These are phyloP conservation scores for Catagonus wagneri DNA, from an alignment of 2,113 vertebrate species.

Conservation along the genomic window DNA sequence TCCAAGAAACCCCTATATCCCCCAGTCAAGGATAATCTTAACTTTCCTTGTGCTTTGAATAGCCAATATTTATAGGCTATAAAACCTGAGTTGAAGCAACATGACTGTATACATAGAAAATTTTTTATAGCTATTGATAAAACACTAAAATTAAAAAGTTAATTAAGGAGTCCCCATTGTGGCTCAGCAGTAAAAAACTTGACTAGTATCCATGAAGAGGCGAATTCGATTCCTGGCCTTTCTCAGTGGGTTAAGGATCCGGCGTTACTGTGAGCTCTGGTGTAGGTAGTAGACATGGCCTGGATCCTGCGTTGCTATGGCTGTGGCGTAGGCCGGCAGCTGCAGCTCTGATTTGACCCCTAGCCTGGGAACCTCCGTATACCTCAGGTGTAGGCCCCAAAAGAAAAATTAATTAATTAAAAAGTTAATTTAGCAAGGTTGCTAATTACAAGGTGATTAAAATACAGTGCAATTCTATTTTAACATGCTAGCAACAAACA, in stretches of 20 bases:
- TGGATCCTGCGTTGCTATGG: too few relatives aligned
- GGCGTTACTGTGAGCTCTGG: too few relatives aligned
- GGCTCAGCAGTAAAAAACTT: too few relatives aligned
- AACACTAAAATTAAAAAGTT: neutral
- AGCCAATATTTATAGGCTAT: neutral
- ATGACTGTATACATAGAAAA: neutral
- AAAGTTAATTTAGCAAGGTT: neutral
- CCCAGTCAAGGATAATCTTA: neutral
- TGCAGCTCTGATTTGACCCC: too few relatives aligned
- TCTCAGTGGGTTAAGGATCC: too few relatives aligned
- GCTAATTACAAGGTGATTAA: neutral
- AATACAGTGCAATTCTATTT: neutral
- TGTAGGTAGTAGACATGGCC: too few relatives aligned
- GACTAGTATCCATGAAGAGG: too few relatives aligned
- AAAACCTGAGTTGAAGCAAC: neutral
- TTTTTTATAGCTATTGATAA: neutral
- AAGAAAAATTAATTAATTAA: neutral
- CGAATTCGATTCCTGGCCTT: too few relatives aligned
- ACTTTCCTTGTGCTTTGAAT: neutral
- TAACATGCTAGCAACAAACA: neutral
- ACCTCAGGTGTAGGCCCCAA: too few relatives aligned
- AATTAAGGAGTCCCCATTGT: neutral
- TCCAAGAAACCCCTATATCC: neutral
- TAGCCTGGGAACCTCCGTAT: too few relatives aligned
- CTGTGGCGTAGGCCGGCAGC: too few relatives aligned